Percentiles rank a stretch among this genome's conserved stretches.
Evolutionary conservation across 2,888 invertebrate species (phyloP).

Genomic region (Alsophila aescularia): DNA sequence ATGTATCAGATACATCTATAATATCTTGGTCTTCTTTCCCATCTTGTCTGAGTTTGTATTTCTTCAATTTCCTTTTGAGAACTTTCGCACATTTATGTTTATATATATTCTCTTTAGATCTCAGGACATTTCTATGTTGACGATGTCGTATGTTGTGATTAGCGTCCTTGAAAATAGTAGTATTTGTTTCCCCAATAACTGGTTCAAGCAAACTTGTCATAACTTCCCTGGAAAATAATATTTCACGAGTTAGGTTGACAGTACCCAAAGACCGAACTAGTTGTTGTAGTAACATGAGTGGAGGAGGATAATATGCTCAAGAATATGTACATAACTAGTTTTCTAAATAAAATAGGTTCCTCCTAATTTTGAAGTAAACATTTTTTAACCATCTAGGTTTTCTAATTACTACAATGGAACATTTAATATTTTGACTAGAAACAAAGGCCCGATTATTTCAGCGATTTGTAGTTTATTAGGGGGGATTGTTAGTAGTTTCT

Average conservation of each 20-base stretch:
- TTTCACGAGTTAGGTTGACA: neutral
- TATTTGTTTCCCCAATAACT: slow-evolving; percentile 38
- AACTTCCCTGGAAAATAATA: slow-evolving; percentile 61
- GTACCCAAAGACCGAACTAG: too few species aligned
- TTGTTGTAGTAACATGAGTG: too few species aligned
- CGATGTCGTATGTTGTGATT: slow-evolving; percentile 37
- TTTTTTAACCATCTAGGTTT: too few species aligned
- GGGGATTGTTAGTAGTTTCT: neutral
- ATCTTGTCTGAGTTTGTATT: slow-evolving; percentile 72
- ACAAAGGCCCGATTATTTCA: neutral
- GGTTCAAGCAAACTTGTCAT: slow-evolving; percentile 65
- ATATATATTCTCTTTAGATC: slow-evolving; percentile 57
- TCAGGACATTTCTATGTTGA: slow-evolving; percentile 47
- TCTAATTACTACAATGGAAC: too few species aligned
- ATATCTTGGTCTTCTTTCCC: slow-evolving; percentile 75
- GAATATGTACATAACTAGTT: too few species aligned
- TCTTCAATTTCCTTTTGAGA: slow-evolving; percentile 69
- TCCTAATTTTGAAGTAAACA: too few species aligned
- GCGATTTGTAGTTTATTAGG: neutral
- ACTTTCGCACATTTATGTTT: slow-evolving; percentile 60
- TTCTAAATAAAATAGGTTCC: too few species aligned
- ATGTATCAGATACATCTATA: slow-evolving; percentile 67
- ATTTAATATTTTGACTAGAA: neutral
- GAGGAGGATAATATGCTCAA: too few species aligned
- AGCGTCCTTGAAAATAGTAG: slow-evolving; percentile 26